Percentiles rank a stretch among this genome's conserved stretches.
Conservation (phyloP, 2,797 vertebrate genomes). For the Smutsia gigantea region DNA sequence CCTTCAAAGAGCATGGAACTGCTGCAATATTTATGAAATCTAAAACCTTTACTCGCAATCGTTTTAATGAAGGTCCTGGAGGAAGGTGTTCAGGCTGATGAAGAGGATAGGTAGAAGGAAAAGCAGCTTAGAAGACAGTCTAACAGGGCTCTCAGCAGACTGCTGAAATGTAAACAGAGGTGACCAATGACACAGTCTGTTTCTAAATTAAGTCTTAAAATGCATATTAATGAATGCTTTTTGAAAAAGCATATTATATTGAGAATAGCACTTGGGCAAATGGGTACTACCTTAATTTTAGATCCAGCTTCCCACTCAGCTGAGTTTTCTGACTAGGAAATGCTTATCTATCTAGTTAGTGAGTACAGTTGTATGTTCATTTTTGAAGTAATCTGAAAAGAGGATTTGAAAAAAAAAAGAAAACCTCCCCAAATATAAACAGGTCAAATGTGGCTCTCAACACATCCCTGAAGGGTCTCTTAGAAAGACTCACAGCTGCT, state of each 20-base stretch:
- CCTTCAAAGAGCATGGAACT: constrained; percentile 79
- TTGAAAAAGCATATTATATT: constrained; percentile 65
- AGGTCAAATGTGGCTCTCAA: constrained; percentile 75
- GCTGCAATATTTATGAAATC: constrained; percentile 87
- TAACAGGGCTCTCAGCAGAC: constrained; percentile 63
- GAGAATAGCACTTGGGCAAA: constrained; percentile 66
- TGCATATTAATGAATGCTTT: constrained; percentile 81
- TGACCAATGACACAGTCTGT: constrained; percentile 78
- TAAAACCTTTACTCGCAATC: constrained; percentile 85
- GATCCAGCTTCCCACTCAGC: constrained; percentile 52
- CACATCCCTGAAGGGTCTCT: constrained; percentile 60
- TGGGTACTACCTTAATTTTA: constrained; percentile 62
- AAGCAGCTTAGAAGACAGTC: constrained; percentile 67
- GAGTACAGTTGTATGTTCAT: constrained; percentile 8
- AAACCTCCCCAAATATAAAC: constrained; percentile 58
- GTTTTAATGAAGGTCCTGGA: constrained; percentile 84
- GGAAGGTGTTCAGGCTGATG: constrained; percentile 80
- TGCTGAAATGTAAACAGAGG: constrained; percentile 82
- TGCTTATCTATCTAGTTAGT: not conserved
- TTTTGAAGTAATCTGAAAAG: constrained; percentile 56
- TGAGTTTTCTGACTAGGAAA: constrained; percentile 55
- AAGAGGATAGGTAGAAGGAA: constrained; percentile 74
- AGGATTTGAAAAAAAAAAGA: not conserved
- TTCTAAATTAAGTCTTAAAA: constrained; percentile 84
- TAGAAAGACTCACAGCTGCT: constrained; percentile 75